Evolutionary conservation across 2,888 invertebrate species (phyloP).

Genomic region (Catocala fraxini): DNA sequence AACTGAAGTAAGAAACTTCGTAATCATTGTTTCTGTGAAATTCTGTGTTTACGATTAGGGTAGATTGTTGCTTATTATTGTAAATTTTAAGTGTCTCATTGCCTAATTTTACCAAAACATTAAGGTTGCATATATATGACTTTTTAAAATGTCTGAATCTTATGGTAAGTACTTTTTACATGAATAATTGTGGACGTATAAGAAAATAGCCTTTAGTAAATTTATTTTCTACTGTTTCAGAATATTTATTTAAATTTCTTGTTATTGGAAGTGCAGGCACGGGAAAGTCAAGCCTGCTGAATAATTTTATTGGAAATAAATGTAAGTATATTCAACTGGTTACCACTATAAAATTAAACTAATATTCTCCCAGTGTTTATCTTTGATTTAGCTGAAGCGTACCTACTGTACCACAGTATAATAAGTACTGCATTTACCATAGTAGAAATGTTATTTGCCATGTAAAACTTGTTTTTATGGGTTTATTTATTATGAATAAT

Average conservation of each 20-base stretch:
- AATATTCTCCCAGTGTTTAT: too few relatives aligned
- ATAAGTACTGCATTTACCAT: too few relatives aligned
- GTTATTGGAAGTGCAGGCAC: constrained; percentile 95
- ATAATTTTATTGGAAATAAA: constrained; percentile 95
- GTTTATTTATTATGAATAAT: too few relatives aligned
- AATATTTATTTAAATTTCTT: constrained; percentile 95
- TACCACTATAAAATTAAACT: too few relatives aligned
- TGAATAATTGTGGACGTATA: not conserved
- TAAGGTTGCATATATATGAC: not conserved
- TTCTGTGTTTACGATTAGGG: not conserved
- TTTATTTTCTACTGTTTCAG: constrained; percentile 77
- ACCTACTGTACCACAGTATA: too few relatives aligned
- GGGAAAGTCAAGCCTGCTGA: constrained; percentile 94
- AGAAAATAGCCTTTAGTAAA: not conserved
- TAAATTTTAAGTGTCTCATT: constrained; percentile 4
- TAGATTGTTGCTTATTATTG: not conserved
- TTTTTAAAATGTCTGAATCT: constrained; percentile 23
- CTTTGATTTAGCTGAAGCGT: too few relatives aligned
- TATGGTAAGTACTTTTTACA: constrained; percentile 20
- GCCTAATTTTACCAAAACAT: not conserved
- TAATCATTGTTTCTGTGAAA: constrained; percentile 6
- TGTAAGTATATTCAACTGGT: constrained; percentile 87
- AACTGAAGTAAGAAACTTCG: not conserved
- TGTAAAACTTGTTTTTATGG: not conserved
- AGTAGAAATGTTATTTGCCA: too few relatives aligned